Conservation (phyloP, 2,113 vertebrate genomes). For the Nyctereutes procyonoides region DNA sequence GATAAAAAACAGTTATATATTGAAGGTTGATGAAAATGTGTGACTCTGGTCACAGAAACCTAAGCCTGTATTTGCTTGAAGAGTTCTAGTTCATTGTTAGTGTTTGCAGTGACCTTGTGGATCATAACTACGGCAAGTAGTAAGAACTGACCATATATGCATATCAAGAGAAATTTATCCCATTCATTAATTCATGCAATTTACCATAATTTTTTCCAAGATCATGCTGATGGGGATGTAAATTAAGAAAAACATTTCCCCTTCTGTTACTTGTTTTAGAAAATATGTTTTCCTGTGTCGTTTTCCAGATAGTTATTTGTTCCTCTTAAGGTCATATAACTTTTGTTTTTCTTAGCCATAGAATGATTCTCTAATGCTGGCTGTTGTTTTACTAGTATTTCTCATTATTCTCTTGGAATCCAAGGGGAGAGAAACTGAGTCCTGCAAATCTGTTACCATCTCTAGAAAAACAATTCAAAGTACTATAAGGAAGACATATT, state of each 20-base stretch:
- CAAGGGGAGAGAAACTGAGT: neutral
- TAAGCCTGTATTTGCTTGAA: neutral
- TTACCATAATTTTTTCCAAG: neutral
- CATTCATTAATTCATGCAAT: neutral
- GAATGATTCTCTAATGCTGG: neutral
- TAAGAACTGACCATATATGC: neutral
- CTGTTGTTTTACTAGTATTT: neutral
- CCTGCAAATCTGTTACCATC: neutral
- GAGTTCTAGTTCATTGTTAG: neutral
- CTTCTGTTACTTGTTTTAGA: slow-evolving; percentile 1
- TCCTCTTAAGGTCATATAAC: neutral
- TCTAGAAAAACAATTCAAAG: neutral
- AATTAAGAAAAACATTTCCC: neutral
- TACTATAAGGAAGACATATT: neutral
- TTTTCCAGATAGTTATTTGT: neutral
- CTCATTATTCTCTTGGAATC: neutral
- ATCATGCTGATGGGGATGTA: neutral
- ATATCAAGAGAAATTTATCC: neutral
- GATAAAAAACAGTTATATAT: neutral
- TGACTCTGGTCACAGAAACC: neutral
- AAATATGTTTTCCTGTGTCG: neutral
- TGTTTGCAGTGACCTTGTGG: neutral
- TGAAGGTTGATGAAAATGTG: neutral
- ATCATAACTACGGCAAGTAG: neutral
- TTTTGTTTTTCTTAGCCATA: neutral